Base-by-base conservation (phyloP, 2,888 invertebrate species). In the Vanessa cardui region DNA sequence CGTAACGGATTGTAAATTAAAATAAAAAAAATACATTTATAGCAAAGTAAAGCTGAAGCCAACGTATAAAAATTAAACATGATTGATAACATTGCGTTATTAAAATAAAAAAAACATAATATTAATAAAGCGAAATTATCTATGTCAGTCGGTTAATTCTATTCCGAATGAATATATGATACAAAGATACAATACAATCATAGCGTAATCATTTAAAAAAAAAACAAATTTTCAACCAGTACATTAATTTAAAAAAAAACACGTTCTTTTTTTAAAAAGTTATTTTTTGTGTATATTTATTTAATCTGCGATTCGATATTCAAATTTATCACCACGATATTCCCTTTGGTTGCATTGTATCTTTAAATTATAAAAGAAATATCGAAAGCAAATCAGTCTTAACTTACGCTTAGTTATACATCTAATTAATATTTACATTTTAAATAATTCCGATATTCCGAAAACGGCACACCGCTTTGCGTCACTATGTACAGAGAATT, bases 381-480 rank as follows among this genome's bases (percentile, higher is more conserved):
- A 72, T 72, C 58, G 58, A 88, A 88, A 88, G 84, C 84, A 88
- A 91, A 89, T 92, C 92, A 92, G 92, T 92, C 92, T 91, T 88
- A 90, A 83, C 84, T 87, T 89, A 89, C 76, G 82, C 86, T 86
- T 84, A 87, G 76, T 79, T 78, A 82, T 89, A 89, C 78, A 77
- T 82, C 84, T 89, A 87, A 78, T 68, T 71, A 71, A 54, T 73
- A 72, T 73, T 64, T 72, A 72, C 72, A 72, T 78, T 83, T 81
- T 74, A 76, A 78, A 77, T 76, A 75, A 72, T 64, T 70, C 39
- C 39, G 39, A 80, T 75, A 72, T 68, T 71, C 76, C 75, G 74
- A 73, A 72, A 72, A 74, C 70, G 69, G 66, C 33, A 68, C 68
- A 66, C 68, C 69, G 77, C 74, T 77, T 77, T 71, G 77, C 76